Base-by-base conservation (phyloP, 2,797 vertebrate species). In the Triplophysa yarkandensis region DNA sequence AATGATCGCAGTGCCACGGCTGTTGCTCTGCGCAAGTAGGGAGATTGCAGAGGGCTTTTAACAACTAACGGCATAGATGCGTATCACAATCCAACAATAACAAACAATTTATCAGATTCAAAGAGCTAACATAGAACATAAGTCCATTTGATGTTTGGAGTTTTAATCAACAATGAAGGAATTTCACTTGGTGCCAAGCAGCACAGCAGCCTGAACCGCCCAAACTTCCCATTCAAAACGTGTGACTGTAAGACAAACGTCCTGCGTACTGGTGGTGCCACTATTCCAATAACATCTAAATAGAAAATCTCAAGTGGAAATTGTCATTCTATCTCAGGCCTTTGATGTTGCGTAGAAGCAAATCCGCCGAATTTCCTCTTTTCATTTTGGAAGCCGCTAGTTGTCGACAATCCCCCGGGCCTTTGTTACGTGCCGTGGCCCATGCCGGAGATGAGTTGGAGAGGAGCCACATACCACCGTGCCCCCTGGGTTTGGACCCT, bases 271-370 rank as follows among this genome's bases (percentile, higher is more conserved):
- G 61, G 72, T 77, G 80, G 80, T 86, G 78, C 82, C 77, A 78
- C 62, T 46, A 25, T 46, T 75, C 30, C 55, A 74, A 75, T 74
- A 55, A 77, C 55, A 92, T 92, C 88, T 90, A 83, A 89, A 91
- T 85, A 86, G 69, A 90, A 90, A 88, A 91, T 91, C 87, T 89
- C 66, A 77, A 46, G 48, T 79, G 85, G 83, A 87, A 89, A 89
- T 89, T 82, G 87, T 80, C 68, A 43, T 85, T 86, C 87, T 85
- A 85, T 88, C 88, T 87, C 80, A 79, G 77, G 64, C 39, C 86
- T 93, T 93, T 93, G 91, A 92, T 90, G 90, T 88, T 77, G 68
- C 62, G 81, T 83, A 48, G 81, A 78, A 86, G 86, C 84, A 73
- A 86, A 89, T 90, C 85, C 62, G 78, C 43, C 58, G 54, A 75